Base-by-base conservation (phyloP, 2,113 vertebrate species). In the Poecilia latipinna region DNA sequence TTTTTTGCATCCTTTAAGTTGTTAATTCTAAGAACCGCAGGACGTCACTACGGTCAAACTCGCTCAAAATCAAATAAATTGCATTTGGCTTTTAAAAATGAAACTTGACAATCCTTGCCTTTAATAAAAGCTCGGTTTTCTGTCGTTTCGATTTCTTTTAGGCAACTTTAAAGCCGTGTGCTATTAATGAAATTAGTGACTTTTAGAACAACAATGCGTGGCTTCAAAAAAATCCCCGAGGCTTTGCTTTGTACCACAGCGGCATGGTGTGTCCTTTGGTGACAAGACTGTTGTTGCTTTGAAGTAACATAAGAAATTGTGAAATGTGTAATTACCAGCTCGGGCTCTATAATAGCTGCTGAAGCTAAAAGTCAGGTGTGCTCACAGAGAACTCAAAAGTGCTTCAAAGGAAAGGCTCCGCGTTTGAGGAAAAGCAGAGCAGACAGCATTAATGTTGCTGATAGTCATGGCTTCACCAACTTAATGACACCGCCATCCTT, bases 121-220 rank as follows among this genome's bases (percentile, higher is more conserved):
- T 35, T 57, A 54, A 71, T 61, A 42, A 87, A 84, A 65, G 66
- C 28, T 33, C 42, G 62, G 78, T 67, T 42, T 70, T 57, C 29
- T 77, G 78, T 82, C 35, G 51, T 80, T 80, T 65, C 13, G 31
- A 61, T 73, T 86, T 75, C 77, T 92, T 93, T 90, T 72, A 90
- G 90, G 85, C 80, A 39, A 32, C 71, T 85, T 88, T 82, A 78
- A 90, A 85, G 73, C 75, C 60, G 64, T 61, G 19, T 54, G 72
- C 63, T 83, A 87, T 90, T 94, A 90, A 94, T 93, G 93, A 86
- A 94, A 94, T 93, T 92, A 93, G 86, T 90, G 89, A 88, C 91
- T 82, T 62, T 79, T 81, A 92, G 88, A 80, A 78, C 29, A 90
- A 93, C 86, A 93, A 85, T 86, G 85, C 78, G 65, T 85, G 79